Base-by-base conservation (phyloP, 2,888 invertebrate species). In the Strigamia maritima region DNA sequence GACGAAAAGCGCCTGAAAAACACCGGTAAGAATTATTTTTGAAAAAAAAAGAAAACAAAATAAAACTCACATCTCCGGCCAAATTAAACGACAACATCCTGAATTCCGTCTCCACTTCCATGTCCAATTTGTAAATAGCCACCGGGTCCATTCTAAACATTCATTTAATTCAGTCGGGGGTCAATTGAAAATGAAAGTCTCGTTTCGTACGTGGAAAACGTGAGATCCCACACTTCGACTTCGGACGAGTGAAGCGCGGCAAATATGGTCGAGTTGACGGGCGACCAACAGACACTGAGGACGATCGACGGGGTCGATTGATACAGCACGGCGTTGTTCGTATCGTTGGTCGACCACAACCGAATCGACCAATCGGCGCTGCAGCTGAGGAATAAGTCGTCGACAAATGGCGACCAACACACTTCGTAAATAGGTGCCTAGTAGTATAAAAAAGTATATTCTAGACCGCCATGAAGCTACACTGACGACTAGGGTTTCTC, bases 151-250 rank as follows among this genome's bases (percentile, higher is more conserved):
- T 31, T 7, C 75, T 75, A 70, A 26, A 70, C 16, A 26, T 3
- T 14, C 8, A 74, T 31, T 75, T 26, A 28, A 28, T 75, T 35
- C n/a, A n/a, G n/a, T n/a, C n/a, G n/a, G n/a, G n/a, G n/a, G 4
- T 28, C 16, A 7, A 4, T 22, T 12, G 24, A 16, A 14, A 31
- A 1, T 7, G 14, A 16, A 31, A 24, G 35, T 26, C 12, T 6
- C 1, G 28, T 75, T 75, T 75, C 75, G 2, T 12, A 75, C 75
- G 35, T 35, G 35, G 75, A 16, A 35, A 75, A 31, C 1, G 12
- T 28, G n/a, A 75, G 35, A 28, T 75, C 75, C 75, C 75, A 75
- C n/a, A 75, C 35, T 75, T 75, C 75, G 26, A 75, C 35, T 31
- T 35, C n/a, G 28, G 19, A 2, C 16, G 2, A 2, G 24, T 75